Conservation (phyloP, 2,888 invertebrate genomes). For the Ferrisia virgata region DNA sequence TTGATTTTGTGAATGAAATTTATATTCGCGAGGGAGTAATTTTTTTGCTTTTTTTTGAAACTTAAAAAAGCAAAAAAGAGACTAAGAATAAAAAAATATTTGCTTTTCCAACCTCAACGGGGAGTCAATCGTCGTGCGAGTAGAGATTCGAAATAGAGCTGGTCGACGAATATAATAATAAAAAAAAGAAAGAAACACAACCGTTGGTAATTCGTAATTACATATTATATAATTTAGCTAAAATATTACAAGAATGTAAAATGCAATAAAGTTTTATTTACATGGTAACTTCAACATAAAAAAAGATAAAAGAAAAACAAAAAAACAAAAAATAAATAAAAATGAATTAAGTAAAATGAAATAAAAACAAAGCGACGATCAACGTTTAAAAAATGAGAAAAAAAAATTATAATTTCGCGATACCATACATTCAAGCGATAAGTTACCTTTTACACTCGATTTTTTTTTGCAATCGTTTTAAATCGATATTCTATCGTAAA, state of each 20-base stretch:
- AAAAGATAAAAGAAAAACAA: constrained; percentile 36
- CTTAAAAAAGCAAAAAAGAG: no score
- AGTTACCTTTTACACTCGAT: constrained; percentile 3
- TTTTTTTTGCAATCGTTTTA: background rate
- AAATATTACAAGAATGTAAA: constrained; percentile 39
- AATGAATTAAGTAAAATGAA: background rate
- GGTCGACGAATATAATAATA: no score
- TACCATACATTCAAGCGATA: constrained; percentile 19
- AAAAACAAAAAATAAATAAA: background rate
- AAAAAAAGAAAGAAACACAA: background rate
- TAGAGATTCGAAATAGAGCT: no score
- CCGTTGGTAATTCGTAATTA: background rate
- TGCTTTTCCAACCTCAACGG: no score
- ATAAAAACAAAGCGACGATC: constrained; percentile 12
- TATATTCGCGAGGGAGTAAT: no score
- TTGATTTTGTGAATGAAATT: no score
- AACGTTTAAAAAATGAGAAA: no score
- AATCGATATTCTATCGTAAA: background rate
- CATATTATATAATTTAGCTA: constrained; percentile 37
- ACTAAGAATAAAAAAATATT: no score
- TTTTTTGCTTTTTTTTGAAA: no score
- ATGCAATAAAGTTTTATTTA: constrained; percentile 35
- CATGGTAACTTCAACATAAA: constrained; percentile 40
- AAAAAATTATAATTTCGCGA: background rate
- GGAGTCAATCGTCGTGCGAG: no score